Evolutionary conservation across 2,113 vertebrate genomes (phyloP), one percentile per base, ranked within the genome.

Genomic region (Dipodomys stephensi): DNA sequence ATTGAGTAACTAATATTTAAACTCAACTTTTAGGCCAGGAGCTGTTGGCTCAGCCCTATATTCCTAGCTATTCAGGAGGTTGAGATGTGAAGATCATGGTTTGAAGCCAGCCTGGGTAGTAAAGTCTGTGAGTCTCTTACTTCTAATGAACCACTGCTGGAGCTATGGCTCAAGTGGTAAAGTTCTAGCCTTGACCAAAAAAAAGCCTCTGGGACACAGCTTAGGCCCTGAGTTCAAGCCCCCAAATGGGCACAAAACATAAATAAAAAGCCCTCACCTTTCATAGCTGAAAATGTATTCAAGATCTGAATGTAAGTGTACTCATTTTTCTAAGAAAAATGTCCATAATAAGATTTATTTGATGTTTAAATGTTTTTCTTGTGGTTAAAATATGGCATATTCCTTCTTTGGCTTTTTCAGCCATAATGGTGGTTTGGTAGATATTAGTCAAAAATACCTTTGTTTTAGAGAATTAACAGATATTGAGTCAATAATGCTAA

Each of bases 301-400:
- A 83, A 92, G 79, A 86, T 25, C 23, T 57, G 11, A 88, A 83
- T 65, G 28, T 88, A 69, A 32, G 23, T 60, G 25, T 49, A 27
- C 11, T 91, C 35, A 91, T 27, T 9, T 72, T 91, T 72, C 74
- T 88, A 81, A 74, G 76, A 73, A 95, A 83, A 93, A 83, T 32
- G 32, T 78, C 4, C 60, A 20, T 46, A 91, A 64, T 77, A 87
- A 65, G 68, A 85, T 79, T 64, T 2, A 65, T 23, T 79, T 74
- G 69, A n/a, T 35, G 4, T 91, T 76, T 62, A 73, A 57, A n/a
- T 74, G 6, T 74, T 78, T 68, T 13, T 49, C n/a, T 81, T 93
- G 25, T 84, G 28, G 39, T 80, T 83, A 79, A 87, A 83, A 82
- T 87, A 67, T 82, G 30, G 57, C 32, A 10, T 65, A n/a, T 30